These are phyloP conservation scores for Oenanthe melanoleuca DNA, from an alignment of 2,113 vertebrate genomes.

Conservation along the genomic window DNA sequence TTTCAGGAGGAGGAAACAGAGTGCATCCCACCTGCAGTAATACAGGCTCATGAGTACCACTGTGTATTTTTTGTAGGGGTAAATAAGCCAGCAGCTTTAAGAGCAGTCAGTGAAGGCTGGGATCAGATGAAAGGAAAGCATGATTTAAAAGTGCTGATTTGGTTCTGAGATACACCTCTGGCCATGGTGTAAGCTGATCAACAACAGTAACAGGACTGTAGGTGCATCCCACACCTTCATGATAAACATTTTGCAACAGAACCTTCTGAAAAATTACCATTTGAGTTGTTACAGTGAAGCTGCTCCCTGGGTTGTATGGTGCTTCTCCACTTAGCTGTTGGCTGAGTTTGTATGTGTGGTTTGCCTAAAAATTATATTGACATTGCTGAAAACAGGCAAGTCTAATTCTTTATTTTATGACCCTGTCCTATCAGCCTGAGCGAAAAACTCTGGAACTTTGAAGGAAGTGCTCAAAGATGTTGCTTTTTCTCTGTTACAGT, in stretches of 20 bases:
- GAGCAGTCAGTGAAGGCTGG: neutral
- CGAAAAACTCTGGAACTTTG: neutral
- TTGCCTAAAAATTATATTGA: neutral
- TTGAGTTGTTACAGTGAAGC: neutral
- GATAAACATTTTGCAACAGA: neutral
- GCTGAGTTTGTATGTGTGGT: neutral
- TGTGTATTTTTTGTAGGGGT: neutral
- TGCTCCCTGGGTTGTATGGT: neutral
- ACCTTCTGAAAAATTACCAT: neutral
- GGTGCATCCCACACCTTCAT: neutral
- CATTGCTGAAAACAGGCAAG: neutral
- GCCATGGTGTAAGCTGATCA: neutral
- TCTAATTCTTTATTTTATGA: neutral
- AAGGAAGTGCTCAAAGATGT: neutral
- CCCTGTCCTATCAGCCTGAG: neutral
- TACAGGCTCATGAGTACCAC: neutral
- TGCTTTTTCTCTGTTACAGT: neutral
- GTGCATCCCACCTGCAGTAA: neutral
- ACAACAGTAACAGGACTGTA: neutral
- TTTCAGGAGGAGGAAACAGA: neutral
- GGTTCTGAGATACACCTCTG: neutral
- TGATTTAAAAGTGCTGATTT: neutral
- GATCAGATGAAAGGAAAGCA: neutral
- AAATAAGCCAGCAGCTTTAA: conserved; percentile 18
- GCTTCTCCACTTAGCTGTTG: neutral